Conservation (phyloP, 2,888 invertebrate species). For the Beris chalybata region DNA sequence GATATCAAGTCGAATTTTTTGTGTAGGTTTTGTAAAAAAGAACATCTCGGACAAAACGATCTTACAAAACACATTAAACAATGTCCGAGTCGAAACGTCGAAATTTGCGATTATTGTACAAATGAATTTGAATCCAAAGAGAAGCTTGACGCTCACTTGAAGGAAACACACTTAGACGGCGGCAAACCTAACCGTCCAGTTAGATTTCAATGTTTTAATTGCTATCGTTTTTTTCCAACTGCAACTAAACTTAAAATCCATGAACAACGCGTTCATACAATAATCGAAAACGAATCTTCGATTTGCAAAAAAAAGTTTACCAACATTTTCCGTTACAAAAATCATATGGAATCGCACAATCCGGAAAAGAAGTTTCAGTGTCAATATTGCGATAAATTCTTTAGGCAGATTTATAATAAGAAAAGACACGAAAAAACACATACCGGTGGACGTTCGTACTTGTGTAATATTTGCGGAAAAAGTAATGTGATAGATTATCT, state of each 20-base stretch:
- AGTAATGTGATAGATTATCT: neutral
- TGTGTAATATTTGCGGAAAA: constrained; percentile 29
- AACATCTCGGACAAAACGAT: no score
- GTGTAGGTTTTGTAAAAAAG: neutral
- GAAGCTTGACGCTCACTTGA: neutral
- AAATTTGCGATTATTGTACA: neutral
- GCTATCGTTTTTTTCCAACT: constrained; percentile 20
- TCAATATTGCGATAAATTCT: constrained; percentile 38
- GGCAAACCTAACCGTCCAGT: no score
- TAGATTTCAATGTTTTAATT: no score
- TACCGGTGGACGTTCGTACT: constrained; percentile 32
- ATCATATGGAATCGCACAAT: constrained; percentile 36
- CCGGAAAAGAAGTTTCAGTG: constrained; percentile 36
- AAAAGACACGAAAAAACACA: constrained; percentile 35
- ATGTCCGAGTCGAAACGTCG: no score
- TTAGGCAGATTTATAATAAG: constrained; percentile 35
- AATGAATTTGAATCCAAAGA: neutral
- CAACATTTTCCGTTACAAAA: constrained; percentile 29
- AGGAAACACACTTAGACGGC: neutral
- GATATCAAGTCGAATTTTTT: no score
- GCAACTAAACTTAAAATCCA: constrained; percentile 29
- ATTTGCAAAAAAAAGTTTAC: constrained; percentile 25
- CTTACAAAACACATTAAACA: no score
- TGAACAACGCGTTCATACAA: constrained; percentile 19
- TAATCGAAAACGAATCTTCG: constrained; percentile 23